These are phyloP conservation scores for Celastrina argiolus DNA, from an alignment of 2,888 invertebrate genomes.

Conservation along the genomic window DNA sequence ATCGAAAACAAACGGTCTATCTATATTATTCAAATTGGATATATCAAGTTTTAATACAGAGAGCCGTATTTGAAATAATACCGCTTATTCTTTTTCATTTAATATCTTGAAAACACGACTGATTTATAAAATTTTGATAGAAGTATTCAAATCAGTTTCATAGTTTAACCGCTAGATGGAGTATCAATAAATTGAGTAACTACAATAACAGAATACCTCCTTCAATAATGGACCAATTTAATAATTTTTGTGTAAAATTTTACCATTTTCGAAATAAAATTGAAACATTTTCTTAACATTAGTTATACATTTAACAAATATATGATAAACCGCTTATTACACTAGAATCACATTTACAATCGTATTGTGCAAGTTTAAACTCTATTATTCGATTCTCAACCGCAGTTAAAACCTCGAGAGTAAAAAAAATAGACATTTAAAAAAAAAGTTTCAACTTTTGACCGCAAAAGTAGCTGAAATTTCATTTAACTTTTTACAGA, in stretches of 20 bases:
- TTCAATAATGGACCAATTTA: not conserved
- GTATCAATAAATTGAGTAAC: not conserved
- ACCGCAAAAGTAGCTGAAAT: not conserved
- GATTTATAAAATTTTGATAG: not conserved
- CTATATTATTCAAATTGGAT: not conserved
- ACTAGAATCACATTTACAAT: conserved; percentile 23
- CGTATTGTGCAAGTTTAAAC: conserved; percentile 27
- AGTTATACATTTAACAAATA: conserved; percentile 18
- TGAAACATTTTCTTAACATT: conserved; percentile 4
- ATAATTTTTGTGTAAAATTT: not conserved
- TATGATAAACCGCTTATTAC: conserved; percentile 18
- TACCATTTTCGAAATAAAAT: not conserved
- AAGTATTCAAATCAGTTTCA: not conserved
- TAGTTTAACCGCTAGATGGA: not conserved
- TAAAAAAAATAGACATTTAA: too few relatives aligned
- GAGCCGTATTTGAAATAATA: not conserved
- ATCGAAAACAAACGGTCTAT: conserved; percentile 15
- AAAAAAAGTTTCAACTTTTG: not conserved
- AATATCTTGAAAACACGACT: conserved; percentile 1
- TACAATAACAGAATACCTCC: not conserved
- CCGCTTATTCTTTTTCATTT: not conserved
- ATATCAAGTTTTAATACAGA: not conserved
- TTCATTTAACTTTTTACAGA: not conserved
- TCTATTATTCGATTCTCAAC: not conserved
- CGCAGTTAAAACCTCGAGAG: not conserved